Percentiles rank a stretch among this genome's conserved stretches.
phyloP scores from a whole-genome alignment of 2,797 vertebrate genomes.

The Echeneis naucrates region DNA sequence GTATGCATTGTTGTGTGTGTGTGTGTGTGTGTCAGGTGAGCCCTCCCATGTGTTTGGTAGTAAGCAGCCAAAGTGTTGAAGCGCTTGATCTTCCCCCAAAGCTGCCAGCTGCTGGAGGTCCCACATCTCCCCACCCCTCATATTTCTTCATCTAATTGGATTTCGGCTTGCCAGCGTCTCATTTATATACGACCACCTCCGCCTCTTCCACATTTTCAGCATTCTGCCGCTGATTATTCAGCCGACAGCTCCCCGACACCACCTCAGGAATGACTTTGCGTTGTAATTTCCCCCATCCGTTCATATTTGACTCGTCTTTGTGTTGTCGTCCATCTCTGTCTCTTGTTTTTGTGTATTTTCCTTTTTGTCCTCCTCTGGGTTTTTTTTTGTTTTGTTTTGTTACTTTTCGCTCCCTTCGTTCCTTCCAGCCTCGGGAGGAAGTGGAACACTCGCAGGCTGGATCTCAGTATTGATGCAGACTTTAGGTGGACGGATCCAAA shows the following conservation, averaged over 20 bases:
- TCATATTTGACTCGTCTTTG: slow-evolving; percentile 50
- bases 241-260: slow-evolving; percentile 43
- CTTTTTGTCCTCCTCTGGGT: background rate
- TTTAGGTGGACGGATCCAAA: slow-evolving; percentile 46
- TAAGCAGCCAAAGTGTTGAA: slow-evolving; percentile 41
- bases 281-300: slow-evolving; percentile 36
- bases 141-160: slow-evolving; percentile 83
- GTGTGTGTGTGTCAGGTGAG: slow-evolving; percentile 51
- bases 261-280: slow-evolving; percentile 47
- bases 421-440: slow-evolving; percentile 9
- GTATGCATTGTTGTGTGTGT: slow-evolving; percentile 11
- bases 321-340: slow-evolving; percentile 33
- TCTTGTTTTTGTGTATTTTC: background rate
- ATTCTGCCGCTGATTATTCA: slow-evolving; percentile 57
- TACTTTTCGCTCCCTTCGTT: background rate
- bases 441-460: slow-evolving; percentile 42
- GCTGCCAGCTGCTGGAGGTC: slow-evolving; percentile 67
- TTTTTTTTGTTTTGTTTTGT: slow-evolving; percentile 14
- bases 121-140: slow-evolving; percentile 65
- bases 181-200: slow-evolving; percentile 63
- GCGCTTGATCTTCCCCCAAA: slow-evolving; percentile 77
- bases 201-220: slow-evolving; percentile 44
- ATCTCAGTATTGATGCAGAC: slow-evolving; percentile 52
- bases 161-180: slow-evolving; percentile 75
- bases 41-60: slow-evolving; percentile 48